Percentiles rank a stretch among this genome's conserved stretches.
Conservation (phyloP, 2,113 vertebrate species). For the Sinocyclocheilus rhinocerous region DNA sequence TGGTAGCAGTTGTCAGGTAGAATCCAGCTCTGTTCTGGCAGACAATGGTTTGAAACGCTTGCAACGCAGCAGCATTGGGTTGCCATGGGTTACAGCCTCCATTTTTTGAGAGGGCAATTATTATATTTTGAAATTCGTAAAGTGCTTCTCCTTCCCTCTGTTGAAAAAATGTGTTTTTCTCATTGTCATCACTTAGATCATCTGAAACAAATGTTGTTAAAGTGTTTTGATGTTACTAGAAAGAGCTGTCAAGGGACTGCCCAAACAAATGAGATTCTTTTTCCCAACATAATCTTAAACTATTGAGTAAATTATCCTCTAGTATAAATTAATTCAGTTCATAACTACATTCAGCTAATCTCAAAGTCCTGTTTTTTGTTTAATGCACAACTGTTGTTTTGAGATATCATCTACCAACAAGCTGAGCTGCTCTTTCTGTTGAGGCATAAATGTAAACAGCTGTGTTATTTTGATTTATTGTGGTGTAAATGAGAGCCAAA, state of each 20-base stretch:
- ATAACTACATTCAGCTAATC: too few relatives aligned
- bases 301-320: neutral
- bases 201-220: neutral
- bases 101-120: constrained; percentile 21
- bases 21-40: neutral
- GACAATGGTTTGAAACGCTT: neutral
- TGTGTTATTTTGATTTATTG: neutral
- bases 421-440: neutral
- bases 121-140: neutral
- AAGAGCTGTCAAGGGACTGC: neutral
- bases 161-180: neutral
- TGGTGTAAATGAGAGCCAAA: neutral
- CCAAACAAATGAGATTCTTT: neutral
- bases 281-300: neutral
- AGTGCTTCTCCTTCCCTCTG: neutral
- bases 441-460: neutral
- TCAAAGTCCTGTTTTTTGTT: neutral
- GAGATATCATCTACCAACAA: neutral
- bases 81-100: constrained; percentile 47
- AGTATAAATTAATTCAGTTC: too few relatives aligned
- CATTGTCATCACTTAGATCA: neutral
- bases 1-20: neutral
- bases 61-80: neutral
- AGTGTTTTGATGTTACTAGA: neutral
- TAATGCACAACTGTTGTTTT: neutral